Percentiles rank a stretch among this genome's conserved stretches.
These are phyloP conservation scores for Peromyscus leucopus DNA, from an alignment of 2,113 vertebrate genomes.

Conservation along the genomic window DNA sequence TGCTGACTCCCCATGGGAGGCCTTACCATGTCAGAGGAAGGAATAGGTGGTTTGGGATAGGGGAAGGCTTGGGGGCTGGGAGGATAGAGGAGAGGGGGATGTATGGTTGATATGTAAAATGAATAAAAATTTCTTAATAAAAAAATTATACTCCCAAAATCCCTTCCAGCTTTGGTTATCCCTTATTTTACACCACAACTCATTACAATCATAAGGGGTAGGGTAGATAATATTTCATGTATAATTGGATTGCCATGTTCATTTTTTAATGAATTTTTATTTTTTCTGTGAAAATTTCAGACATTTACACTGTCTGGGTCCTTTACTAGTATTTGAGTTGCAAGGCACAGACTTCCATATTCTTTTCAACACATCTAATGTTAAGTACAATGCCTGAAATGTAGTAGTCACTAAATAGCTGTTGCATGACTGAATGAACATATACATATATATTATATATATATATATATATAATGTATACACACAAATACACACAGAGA, in stretches of 20 bases:
- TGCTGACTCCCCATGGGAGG: too few species aligned
- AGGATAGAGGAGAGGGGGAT: too few species aligned
- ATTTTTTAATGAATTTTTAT: background rate
- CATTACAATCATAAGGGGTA: constrained; percentile 8
- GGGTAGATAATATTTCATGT: background rate
- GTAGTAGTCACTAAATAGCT: background rate
- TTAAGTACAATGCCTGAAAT: background rate
- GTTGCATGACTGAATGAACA: constrained; percentile 5
- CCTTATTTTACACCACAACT: background rate
- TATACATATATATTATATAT: background rate
- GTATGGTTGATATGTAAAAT: too few species aligned
- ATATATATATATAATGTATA: too few species aligned
- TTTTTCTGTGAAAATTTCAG: background rate
- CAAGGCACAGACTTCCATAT: background rate
- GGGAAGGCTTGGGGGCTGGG: too few species aligned
- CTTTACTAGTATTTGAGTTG: background rate
- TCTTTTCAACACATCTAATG: constrained; percentile 37
- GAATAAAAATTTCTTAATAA: too few species aligned
- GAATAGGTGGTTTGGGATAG: too few species aligned
- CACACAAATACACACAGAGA: too few species aligned
- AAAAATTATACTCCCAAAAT: background rate
- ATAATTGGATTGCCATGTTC: background rate
- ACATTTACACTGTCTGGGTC: background rate
- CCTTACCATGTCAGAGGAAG: too few species aligned
- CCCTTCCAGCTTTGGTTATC: background rate